Percentiles rank a stretch among this genome's conserved stretches.
Conservation (phyloP, 2,797 vertebrate genomes). For the Sarcoramphus papa region DNA sequence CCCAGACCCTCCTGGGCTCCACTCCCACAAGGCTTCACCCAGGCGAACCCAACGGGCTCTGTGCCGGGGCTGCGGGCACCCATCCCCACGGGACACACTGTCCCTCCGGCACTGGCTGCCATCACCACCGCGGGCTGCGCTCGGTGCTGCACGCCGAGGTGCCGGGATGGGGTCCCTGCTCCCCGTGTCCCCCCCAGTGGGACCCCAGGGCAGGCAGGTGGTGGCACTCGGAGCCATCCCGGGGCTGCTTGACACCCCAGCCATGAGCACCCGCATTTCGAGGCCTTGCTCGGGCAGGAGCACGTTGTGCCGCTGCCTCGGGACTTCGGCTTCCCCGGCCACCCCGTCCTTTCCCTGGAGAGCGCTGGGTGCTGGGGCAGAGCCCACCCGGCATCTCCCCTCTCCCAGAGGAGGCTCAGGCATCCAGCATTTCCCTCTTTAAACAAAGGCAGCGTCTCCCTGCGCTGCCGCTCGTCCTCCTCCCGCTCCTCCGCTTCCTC, state of each 20-base stretch:
- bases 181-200: fast-evolving
- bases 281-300: background rate
- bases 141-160: background rate
- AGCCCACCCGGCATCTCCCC: background rate
- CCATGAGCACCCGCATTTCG: fast-evolving
- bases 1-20: no score
- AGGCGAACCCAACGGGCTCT: fast-evolving
- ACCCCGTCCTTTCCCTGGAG: fast-evolving
- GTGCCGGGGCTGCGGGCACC: fast-evolving
- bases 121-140: fast-evolving
- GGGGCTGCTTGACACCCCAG: fast-evolving
- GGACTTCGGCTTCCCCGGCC: fast-evolving
- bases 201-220: fast-evolving
- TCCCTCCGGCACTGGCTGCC: background rate
- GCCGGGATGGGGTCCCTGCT: fast-evolving
- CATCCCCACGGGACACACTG: fast-evolving
- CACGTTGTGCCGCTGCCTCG: fast-evolving
- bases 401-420: background rate
- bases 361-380: background rate
- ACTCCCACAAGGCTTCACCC: background rate
- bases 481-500: background rate
- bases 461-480: background rate
- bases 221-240: background rate
- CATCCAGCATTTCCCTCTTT: background rate
- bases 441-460: background rate